Conservation (phyloP, 2,113 vertebrate genomes). For the Diadophis punctatus region DNA sequence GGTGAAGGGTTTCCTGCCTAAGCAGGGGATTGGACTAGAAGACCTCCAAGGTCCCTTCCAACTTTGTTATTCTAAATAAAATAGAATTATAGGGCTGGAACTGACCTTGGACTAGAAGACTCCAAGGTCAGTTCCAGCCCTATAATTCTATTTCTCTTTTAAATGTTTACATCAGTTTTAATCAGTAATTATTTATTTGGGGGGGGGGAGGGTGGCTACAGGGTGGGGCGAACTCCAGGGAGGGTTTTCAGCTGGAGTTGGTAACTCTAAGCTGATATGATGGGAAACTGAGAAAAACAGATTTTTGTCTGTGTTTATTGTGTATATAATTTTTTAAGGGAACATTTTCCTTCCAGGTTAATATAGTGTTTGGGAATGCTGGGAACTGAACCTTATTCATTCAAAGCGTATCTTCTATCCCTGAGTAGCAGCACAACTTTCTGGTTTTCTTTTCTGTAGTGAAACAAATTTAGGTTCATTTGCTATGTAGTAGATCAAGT, state of each 20-base stretch:
- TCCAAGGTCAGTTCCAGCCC: not conserved
- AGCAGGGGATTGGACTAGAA: not conserved
- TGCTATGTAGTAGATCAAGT: not conserved
- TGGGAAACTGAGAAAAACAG: not conserved
- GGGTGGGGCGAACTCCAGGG: not conserved
- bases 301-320: not conserved
- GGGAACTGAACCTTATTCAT: not conserved
- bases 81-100: too few species aligned
- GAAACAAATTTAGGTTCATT: not conserved
- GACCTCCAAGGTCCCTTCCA: not conserved
- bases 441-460: not conserved
- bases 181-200: not conserved
- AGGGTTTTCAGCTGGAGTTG: not conserved
- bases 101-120: too few species aligned
- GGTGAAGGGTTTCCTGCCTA: too few species aligned
- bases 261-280: not conserved
- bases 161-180: not conserved
- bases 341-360: not conserved
- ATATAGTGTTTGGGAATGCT: not conserved
- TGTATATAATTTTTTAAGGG: not conserved
- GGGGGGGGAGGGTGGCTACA: too few species aligned
- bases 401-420: not conserved
- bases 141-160: not conserved
- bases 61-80: too few species aligned
- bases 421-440: not conserved